Evolutionary conservation across 2,888 invertebrate species (phyloP).

Genomic region (Trachelus iudaicus): DNA sequence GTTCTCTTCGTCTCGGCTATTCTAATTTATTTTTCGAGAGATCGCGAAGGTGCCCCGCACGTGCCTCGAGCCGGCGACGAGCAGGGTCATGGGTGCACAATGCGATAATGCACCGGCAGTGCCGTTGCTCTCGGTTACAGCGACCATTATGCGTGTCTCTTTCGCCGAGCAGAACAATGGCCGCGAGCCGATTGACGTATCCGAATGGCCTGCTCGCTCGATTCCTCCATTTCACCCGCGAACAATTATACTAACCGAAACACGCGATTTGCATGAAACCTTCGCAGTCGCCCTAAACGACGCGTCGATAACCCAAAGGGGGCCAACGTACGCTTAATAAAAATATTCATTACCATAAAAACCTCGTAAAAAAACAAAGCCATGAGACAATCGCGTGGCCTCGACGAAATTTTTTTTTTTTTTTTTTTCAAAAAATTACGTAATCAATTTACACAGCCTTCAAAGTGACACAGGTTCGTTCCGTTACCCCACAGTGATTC

Average conservation of each 20-base stretch:
- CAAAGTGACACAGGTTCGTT: neutral
- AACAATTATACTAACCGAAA: neutral
- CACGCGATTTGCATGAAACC: neutral
- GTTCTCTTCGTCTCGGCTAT: neutral
- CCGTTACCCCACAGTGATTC: neutral
- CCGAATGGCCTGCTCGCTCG: constrained; percentile 21
- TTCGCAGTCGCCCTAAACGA: neutral
- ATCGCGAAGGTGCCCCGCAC: neutral
- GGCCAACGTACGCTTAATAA: neutral
- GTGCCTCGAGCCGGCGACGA: neutral
- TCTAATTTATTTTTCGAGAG: neutral
- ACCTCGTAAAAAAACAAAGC: neutral
- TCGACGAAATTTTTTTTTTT: too few species aligned
- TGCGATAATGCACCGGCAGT: constrained; percentile 27
- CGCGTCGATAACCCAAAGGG: neutral
- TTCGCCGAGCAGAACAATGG: constrained; percentile 41
- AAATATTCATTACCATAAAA: neutral
- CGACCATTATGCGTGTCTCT: constrained; percentile 24
- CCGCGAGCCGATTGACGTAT: constrained; percentile 41
- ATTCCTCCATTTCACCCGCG: neutral
- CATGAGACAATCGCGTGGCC: neutral
- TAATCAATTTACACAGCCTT: neutral
- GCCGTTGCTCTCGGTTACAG: constrained; percentile 25
- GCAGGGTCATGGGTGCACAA: neutral
- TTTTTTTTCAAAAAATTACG: neutral